These are phyloP conservation scores for Homalodisca vitripennis DNA, from an alignment of 1,140 invertebrate species.

Conservation along the genomic window DNA sequence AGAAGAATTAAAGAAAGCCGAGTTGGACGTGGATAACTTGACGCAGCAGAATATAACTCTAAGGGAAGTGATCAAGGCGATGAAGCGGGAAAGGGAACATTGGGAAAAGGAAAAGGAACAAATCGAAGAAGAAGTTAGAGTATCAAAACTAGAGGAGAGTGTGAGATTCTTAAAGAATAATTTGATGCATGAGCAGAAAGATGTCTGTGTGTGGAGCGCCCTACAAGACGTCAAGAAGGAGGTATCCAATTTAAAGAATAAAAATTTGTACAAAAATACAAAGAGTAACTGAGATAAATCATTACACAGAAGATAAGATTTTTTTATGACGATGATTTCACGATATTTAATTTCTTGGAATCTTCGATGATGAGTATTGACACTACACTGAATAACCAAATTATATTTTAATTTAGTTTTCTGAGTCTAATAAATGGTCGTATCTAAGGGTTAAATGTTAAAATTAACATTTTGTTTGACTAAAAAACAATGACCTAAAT, in stretches of 20 bases:
- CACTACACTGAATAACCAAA: too few species aligned
- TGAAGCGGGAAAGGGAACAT: neutral
- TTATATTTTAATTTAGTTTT: too few species aligned
- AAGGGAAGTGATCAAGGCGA: neutral
- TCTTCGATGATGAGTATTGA: too few species aligned
- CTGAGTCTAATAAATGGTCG: too few species aligned
- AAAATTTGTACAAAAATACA: too few species aligned
- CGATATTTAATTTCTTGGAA: too few species aligned
- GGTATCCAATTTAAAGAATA: neutral
- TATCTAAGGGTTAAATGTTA: too few species aligned
- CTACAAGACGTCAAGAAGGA: neutral
- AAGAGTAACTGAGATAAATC: too few species aligned
- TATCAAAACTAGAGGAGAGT: neutral
- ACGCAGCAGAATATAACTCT: neutral
- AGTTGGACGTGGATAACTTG: neutral
- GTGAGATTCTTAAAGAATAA: neutral
- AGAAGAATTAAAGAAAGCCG: neutral
- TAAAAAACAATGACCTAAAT: too few species aligned
- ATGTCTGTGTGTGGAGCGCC: neutral
- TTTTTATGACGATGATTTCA: too few species aligned
- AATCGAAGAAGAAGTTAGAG: neutral
- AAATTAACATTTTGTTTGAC: too few species aligned
- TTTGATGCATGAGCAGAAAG: neutral
- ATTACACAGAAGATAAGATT: too few species aligned
- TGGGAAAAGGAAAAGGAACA: neutral